These are phyloP conservation scores for Gymnorhina tibicen DNA, from an alignment of 2,113 vertebrate species.

Conservation along the genomic window DNA sequence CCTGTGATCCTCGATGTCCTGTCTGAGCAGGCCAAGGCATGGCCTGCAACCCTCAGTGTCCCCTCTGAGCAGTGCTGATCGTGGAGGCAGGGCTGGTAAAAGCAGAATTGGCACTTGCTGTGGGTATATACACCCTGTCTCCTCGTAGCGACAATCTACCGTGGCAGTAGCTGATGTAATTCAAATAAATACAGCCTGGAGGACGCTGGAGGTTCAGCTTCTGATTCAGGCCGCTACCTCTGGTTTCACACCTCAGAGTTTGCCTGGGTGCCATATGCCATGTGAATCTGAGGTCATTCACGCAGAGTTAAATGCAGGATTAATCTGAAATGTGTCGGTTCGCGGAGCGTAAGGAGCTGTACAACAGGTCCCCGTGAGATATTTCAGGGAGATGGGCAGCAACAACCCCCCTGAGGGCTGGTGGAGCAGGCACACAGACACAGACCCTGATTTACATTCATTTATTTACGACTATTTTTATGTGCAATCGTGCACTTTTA, in stretches of 20 bases:
- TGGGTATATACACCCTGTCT: background rate
- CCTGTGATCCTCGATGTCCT: too few species aligned
- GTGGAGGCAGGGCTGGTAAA: background rate
- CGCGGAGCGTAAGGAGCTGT: background rate
- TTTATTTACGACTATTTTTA: background rate
- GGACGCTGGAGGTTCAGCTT: background rate
- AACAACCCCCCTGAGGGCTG: background rate
- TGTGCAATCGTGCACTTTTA: background rate
- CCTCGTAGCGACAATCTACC: background rate
- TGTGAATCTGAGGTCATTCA: background rate
- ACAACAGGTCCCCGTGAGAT: background rate
- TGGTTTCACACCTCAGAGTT: background rate
- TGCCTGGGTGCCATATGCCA: background rate
- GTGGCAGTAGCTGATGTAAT: background rate
- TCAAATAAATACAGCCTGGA: background rate
- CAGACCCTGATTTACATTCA: background rate
- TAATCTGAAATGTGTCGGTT: background rate
- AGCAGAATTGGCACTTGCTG: background rate
- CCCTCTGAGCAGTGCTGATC: background rate
- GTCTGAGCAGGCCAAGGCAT: too few species aligned
- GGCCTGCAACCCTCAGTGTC: background rate
- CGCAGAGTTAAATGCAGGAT: background rate
- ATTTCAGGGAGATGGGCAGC: background rate
- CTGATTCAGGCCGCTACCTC: background rate
- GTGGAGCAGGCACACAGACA: background rate